Percentiles rank a stretch among this genome's conserved stretches.
These are phyloP conservation scores for Dryobota labecula DNA, from an alignment of 2,888 invertebrate genomes.

Conservation along the genomic window DNA sequence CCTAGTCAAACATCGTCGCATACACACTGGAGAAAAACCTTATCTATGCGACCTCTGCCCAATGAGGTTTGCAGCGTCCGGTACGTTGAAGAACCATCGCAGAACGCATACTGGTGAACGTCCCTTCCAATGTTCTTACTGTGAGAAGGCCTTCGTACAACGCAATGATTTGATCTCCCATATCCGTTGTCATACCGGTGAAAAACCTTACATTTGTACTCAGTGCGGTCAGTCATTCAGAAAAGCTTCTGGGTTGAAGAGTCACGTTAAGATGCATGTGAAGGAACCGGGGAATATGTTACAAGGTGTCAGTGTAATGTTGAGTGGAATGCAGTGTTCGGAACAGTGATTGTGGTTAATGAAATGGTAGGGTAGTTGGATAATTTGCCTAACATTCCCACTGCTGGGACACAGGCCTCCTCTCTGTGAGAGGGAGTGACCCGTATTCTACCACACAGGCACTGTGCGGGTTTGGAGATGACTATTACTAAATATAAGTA, in stretches of 20 bases:
- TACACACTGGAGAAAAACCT: constrained; percentile 91
- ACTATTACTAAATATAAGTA: not conserved
- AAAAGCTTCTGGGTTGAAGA: constrained; percentile 87
- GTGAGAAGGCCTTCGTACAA: constrained; percentile 90
- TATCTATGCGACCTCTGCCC: constrained; percentile 91
- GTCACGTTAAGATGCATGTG: constrained; percentile 86
- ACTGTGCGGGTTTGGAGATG: not conserved
- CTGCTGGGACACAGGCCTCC: not conserved
- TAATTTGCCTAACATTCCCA: not conserved
- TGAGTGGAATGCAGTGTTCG: constrained; percentile 55
- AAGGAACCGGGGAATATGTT: constrained; percentile 55
- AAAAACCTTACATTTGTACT: constrained; percentile 84
- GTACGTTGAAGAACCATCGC: constrained; percentile 90
- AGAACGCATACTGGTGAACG: constrained; percentile 91
- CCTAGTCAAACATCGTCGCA: constrained; percentile 90
- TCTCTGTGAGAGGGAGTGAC: not conserved
- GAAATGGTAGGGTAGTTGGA: not conserved
- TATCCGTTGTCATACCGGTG: constrained; percentile 90
- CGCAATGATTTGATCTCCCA: constrained; percentile 90
- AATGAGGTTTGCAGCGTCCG: constrained; percentile 90
- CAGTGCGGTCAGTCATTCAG: constrained; percentile 89
- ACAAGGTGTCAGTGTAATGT: constrained; percentile 54
- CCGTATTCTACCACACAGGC: not conserved
- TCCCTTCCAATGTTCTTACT: constrained; percentile 89
- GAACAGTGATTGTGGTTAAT: constrained; percentile 38